Conservation (phyloP, 1,140 invertebrate genomes). For the Drosophila kohkoa region DNA sequence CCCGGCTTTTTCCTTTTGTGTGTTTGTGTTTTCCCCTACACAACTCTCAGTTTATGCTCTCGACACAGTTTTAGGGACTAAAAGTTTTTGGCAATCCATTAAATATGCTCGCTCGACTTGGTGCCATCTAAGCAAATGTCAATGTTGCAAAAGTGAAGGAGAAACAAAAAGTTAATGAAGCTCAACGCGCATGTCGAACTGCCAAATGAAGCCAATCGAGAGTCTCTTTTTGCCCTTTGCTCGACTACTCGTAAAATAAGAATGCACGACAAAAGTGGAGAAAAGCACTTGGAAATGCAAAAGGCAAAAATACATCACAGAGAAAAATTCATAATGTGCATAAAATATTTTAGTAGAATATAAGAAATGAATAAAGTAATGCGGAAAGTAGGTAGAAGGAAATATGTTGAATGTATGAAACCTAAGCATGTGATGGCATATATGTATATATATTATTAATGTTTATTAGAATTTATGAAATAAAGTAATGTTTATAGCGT, state of each 20-base stretch:
- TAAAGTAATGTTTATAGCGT: no score
- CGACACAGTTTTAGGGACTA: conserved; percentile 32
- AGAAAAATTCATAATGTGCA: conserved; percentile 5
- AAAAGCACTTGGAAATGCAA: neutral
- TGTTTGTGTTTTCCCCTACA: neutral
- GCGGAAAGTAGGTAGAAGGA: no score
- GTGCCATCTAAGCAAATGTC: conserved; percentile 36
- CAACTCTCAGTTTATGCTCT: neutral
- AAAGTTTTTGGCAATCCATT: conserved; percentile 65
- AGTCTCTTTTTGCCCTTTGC: neutral
- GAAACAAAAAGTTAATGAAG: conserved; percentile 69
- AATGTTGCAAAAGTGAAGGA: conserved; percentile 16
- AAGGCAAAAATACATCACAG: neutral
- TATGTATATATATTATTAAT: no score
- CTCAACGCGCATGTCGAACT: conserved; percentile 66
- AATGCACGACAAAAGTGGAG: neutral
- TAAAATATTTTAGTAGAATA: conserved; percentile 12
- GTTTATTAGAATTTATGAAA: no score
- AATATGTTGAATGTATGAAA: no score
- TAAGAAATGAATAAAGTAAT: neutral
- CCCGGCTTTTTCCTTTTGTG: conserved; percentile 6
- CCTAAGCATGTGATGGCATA: no score
- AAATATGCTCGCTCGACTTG: conserved; percentile 56
- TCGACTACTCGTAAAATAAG: neutral
- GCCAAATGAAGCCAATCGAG: conserved; percentile 72